These are phyloP conservation scores for Cephus runcator DNA, from an alignment of 2,888 invertebrate species.

Conservation along the genomic window DNA sequence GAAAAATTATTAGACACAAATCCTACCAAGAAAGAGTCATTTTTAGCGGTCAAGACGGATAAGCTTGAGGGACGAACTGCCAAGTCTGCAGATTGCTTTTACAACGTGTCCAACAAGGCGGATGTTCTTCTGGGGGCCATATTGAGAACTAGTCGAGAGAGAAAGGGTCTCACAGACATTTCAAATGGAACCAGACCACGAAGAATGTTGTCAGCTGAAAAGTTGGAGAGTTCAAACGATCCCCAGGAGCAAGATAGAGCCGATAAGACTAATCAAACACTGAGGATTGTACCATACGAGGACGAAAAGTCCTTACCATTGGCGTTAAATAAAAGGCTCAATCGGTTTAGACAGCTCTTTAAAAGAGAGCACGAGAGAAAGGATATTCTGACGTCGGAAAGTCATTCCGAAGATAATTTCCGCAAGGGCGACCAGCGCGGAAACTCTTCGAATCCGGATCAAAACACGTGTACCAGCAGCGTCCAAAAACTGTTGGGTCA, in stretches of 20 bases:
- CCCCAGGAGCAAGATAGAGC: background rate
- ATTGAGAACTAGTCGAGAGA: slow-evolving; percentile 66
- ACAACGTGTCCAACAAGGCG: slow-evolving; percentile 64
- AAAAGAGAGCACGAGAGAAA: slow-evolving; percentile 50
- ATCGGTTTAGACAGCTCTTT: slow-evolving; percentile 54
- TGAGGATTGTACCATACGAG: slow-evolving; percentile 28
- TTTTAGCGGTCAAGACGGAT: slow-evolving; percentile 14
- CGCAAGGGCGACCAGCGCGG: slow-evolving; percentile 15
- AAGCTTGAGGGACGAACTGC: slow-evolving; percentile 50
- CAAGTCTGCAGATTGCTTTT: slow-evolving; percentile 26
- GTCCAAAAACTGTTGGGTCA: slow-evolving; percentile 15
- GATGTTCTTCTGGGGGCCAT: slow-evolving; percentile 70
- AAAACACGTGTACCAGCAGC: slow-evolving; percentile 23
- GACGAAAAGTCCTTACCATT: slow-evolving; percentile 50
- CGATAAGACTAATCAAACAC: background rate
- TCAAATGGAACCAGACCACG: slow-evolving; percentile 44
- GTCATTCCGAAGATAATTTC: slow-evolving; percentile 7
- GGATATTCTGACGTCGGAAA: slow-evolving; percentile 27
- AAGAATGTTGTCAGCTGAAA: slow-evolving; percentile 18
- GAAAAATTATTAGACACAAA: slow-evolving; percentile 3
- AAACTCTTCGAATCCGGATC: slow-evolving; percentile 17
- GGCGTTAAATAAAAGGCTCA: slow-evolving; percentile 52
- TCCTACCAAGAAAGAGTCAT: background rate
- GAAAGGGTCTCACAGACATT: slow-evolving; percentile 45
- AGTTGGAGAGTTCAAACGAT: slow-evolving; percentile 21